Evolutionary conservation across 2,113 vertebrate species (phyloP), one percentile per base, ranked within the genome.

Genomic region (Paratilapia polleni): DNA sequence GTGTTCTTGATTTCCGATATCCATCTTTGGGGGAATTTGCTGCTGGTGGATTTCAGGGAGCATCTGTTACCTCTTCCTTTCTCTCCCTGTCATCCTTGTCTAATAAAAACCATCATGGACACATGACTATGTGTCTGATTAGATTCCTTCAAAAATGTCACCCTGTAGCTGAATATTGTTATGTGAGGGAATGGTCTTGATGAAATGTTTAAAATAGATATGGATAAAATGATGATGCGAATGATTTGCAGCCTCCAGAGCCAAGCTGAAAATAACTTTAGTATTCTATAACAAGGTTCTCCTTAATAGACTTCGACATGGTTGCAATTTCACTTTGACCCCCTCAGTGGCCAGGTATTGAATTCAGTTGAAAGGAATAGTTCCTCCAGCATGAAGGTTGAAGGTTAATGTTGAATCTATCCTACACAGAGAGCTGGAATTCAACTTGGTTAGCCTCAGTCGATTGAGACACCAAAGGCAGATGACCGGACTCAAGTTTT

Each of bases 41-140:
- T 78, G 80, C 83, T 49, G 77, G 78, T 77, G 60, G 84, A 80
- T 88, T 89, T 88, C 66, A 76, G 17, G 57, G 75, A 90, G 87
- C 86, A 80, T 91, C 70, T 91, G 81, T 76, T 89, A 85, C 80
- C 77, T 70, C 38, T 54, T 73, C 43, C 49, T 43, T 26, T 81
- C 59, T 28, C 54, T 79, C 36, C 38, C 76, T 2, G 77, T 77
- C 83, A 79, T 91, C 41, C 58, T 80, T 36, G 77, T 90, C 91
- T 66, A 86, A 90, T 91, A 15, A 91, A 73, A 89, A 88, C 62
- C 80, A 91, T 47, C 77, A 77, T 9, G 15, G 64, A 78, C 43
- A 78, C 63, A 3, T 77, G 68, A 41, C 41, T 54, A 14, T 54
- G 81, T 79, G n/a, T 85, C 78, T 88, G 88, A 93, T 91, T 84